Percentiles rank a stretch among this genome's conserved stretches.
Evolutionary conservation across 2,113 vertebrate genomes (phyloP).

Genomic region (Paedocypris sp.): DNA sequence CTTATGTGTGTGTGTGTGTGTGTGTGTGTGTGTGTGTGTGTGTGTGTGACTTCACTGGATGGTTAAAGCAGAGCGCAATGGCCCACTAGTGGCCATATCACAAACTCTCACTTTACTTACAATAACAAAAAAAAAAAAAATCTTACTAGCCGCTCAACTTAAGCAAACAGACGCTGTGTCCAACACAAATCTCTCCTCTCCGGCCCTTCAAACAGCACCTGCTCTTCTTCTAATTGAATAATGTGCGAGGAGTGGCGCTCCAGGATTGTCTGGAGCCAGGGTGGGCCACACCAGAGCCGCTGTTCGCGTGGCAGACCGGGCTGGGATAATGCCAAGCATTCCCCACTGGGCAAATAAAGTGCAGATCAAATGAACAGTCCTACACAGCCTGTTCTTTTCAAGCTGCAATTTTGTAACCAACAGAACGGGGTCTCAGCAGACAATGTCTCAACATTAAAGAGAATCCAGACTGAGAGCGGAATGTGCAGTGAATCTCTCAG

Average conservation of each 20-base stretch:
- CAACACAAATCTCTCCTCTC: neutral
- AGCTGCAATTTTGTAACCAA: slow-evolving; percentile 12
- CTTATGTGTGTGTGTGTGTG: too few relatives aligned
- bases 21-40: too few relatives aligned
- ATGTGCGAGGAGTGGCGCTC: slow-evolving; percentile 23
- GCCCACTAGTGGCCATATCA: too few relatives aligned
- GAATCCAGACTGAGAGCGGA: too few relatives aligned
- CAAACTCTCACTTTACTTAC: too few relatives aligned
- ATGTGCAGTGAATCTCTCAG: too few relatives aligned
- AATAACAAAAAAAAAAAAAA: too few relatives aligned
- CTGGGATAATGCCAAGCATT: slow-evolving; percentile 34
- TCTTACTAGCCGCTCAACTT: too few relatives aligned
- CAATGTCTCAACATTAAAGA: too few relatives aligned
- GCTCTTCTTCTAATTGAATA: slow-evolving; percentile 38
- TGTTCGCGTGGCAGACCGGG: slow-evolving; percentile 16
- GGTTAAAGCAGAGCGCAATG: too few relatives aligned
- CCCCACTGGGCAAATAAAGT: slow-evolving; percentile 4
- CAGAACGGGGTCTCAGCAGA: too few relatives aligned
- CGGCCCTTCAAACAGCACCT: slow-evolving; percentile 31
- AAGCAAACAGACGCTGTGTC: neutral
- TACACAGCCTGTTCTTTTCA: neutral
- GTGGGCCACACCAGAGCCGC: neutral
- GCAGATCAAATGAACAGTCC: slow-evolving; percentile 7
- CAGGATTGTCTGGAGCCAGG: slow-evolving; percentile 25
- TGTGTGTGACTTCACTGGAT: too few relatives aligned